Evolutionary conservation across 2,113 vertebrate genomes (phyloP), one percentile per base, ranked within the genome.

Genomic region (Nerophis ophidion): DNA sequence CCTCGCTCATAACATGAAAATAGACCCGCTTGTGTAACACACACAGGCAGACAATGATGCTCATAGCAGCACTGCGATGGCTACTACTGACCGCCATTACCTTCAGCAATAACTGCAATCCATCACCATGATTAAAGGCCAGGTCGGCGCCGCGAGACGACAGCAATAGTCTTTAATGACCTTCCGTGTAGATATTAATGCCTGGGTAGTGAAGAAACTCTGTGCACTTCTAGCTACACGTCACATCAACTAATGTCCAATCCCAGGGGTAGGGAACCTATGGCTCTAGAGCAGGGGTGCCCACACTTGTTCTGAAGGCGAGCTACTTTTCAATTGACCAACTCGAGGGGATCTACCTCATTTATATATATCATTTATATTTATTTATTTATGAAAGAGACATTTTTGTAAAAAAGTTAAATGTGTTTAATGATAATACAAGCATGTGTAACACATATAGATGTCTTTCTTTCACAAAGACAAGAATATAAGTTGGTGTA

Each of bases 1-100:
- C 71, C 83, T 77, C 80, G 71, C 63, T 84, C 81, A 64, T 68
- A 79, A 66, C 66, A 84, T 81, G 65, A 77, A 83, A 84, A 82
- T 83, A 84, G 81, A 84, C 62, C 46, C 52, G 66, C 59, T 68
- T 77, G 70, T 70, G 59, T 65, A 48, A 48, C 53, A 59, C 61
- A 44, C 10, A 44, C 61, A 59, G 65, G 65, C 81, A 68, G 66
- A 64, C 65, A 68, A 64, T 68, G 55, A 66, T 1, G 8, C 45
- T 65, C 0, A 9, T 7, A 40, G 38, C 44, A 60, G 7, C 26
- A 48, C 15, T 33, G 42, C 17, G 47, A 11, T 4, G 40, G 8
- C 57, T 19, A 48, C 50, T 33, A 36, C 42, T 16, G 55, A 19
- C 38, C 15, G 35, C 35, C 47, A 61, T 71, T 44, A 6, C 59